Evolutionary conservation across 2,113 vertebrate species (phyloP).

Genomic region (Rhynchopsitta pachyrhyncha): DNA sequence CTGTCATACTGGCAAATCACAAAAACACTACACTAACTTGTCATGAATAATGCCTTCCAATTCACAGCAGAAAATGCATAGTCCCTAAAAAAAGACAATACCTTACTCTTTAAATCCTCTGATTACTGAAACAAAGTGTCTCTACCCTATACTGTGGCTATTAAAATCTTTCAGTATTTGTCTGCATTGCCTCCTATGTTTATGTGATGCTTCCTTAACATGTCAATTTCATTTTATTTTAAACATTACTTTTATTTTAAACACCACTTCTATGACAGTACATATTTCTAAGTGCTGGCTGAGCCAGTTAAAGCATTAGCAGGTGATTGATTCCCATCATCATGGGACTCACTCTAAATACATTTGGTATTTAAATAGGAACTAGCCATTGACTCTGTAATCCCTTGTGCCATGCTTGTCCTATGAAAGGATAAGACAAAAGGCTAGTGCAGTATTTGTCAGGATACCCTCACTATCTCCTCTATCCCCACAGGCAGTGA

Average conservation of each 20-base stretch:
- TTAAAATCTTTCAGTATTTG: not conserved
- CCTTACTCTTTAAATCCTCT: not conserved
- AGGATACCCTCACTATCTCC: slow-evolving; percentile 75
- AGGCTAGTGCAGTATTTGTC: slow-evolving; percentile 87
- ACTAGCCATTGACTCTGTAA: slow-evolving; percentile 82
- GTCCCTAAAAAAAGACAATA: not conserved
- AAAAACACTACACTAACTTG: not conserved
- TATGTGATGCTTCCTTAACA: not conserved
- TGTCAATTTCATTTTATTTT: slow-evolving; percentile 15
- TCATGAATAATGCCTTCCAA: not conserved
- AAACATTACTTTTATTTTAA: not conserved
- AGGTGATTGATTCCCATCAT: slow-evolving; percentile 79
- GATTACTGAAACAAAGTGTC: not conserved
- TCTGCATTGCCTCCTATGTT: not conserved
- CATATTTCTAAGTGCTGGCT: slow-evolving; percentile 61
- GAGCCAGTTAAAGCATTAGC: slow-evolving; percentile 78
- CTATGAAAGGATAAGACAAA: slow-evolving; percentile 71
- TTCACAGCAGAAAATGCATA: not conserved
- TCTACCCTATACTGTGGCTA: not conserved
- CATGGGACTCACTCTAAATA: slow-evolving; percentile 74
- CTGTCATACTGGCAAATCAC: not conserved
- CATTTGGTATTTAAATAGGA: slow-evolving; percentile 85
- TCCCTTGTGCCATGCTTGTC: slow-evolving; percentile 80
- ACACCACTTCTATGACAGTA: not conserved
- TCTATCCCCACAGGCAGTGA: slow-evolving; percentile 80